A percentile compares a stretch with the other conserved stretches of the same genome.
phyloP scores from a whole-genome alignment of 2,113 vertebrate genomes.

The Equus przewalskii region DNA sequence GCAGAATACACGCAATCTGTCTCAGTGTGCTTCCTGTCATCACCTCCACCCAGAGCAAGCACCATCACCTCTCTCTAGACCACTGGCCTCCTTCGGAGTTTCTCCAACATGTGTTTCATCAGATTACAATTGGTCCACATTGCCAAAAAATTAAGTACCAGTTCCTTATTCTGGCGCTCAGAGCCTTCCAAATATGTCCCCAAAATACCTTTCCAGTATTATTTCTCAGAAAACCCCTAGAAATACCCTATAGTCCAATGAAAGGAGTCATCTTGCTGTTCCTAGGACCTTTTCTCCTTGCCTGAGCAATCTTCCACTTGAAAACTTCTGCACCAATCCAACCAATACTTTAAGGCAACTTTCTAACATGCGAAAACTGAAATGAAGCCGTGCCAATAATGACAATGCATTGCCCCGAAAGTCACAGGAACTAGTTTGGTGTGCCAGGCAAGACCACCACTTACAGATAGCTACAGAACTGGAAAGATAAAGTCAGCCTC shows the following conservation, averaged over 20 bases:
- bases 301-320: not conserved
- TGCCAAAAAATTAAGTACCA: not conserved
- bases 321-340: not conserved
- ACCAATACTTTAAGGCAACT: not conserved
- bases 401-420: not conserved
- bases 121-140: not conserved
- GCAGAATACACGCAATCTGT: not conserved
- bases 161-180: not conserved
- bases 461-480: not conserved
- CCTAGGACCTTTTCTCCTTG: not conserved
- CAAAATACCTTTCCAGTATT: not conserved
- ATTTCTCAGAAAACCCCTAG: not conserved
- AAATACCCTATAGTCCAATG: not conserved
- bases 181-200: not conserved
- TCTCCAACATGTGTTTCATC: not conserved
- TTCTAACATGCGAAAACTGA: not conserved
- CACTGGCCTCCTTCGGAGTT: not conserved
- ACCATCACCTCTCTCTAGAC: not conserved
- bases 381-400: not conserved
- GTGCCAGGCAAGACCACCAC: not conserved
- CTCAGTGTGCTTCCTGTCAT: not conserved
- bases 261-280: not conserved
- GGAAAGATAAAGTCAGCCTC: not conserved
- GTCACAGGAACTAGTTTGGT: not conserved
- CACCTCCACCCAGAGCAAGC: not conserved